Conservation (phyloP, 2,113 vertebrate genomes). For the Albula goreensis region DNA sequence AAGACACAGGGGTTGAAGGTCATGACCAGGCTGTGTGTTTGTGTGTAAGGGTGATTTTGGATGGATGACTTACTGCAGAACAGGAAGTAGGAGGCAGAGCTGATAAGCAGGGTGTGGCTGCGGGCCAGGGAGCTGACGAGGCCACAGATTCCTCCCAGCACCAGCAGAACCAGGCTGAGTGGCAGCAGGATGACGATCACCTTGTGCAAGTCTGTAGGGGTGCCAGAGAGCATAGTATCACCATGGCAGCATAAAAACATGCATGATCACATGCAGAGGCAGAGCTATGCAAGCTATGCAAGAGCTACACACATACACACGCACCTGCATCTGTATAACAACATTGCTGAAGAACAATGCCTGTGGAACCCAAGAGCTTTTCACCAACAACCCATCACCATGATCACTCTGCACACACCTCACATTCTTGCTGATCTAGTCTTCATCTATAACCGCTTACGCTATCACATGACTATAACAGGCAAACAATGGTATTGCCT, state of each 20-base stretch:
- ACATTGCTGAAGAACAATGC: too few relatives aligned
- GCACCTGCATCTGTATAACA: neutral
- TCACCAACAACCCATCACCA: too few relatives aligned
- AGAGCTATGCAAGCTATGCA: too few relatives aligned
- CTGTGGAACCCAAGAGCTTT: too few relatives aligned
- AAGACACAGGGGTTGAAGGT: neutral
- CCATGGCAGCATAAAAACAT: too few relatives aligned
- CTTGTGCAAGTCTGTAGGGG: constrained; percentile 63
- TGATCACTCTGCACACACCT: too few relatives aligned
- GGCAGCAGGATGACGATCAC: constrained; percentile 69
- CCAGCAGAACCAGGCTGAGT: constrained; percentile 69
- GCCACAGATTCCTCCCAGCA: constrained; percentile 71
- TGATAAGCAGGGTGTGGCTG: constrained; percentile 61
- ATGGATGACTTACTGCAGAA: constrained; percentile 65
- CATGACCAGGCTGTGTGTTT: neutral
- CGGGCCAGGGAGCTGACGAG: constrained; percentile 69
- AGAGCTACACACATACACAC: neutral
- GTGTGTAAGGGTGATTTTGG: neutral
- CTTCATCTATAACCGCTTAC: too few relatives aligned
- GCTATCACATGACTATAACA: too few relatives aligned
- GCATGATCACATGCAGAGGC: neutral
- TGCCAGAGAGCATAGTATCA: neutral
- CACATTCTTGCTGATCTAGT: too few relatives aligned
- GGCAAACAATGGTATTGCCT: too few relatives aligned
- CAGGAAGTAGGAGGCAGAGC: constrained; percentile 69